These are phyloP conservation scores for Ginglymostoma cirratum DNA, from an alignment of 2,113 vertebrate species.

Conservation along the genomic window DNA sequence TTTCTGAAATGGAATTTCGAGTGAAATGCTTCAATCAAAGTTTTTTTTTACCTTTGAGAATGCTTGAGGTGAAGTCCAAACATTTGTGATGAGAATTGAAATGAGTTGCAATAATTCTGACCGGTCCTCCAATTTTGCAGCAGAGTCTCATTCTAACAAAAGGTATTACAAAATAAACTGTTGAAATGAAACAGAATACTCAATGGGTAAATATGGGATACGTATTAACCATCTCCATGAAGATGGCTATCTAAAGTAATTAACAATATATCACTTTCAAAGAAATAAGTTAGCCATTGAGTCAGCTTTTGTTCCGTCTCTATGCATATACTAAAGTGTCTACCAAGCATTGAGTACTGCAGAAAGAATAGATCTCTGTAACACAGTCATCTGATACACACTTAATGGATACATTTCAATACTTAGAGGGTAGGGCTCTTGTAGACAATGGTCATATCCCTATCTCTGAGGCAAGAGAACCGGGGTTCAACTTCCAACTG, in stretches of 20 bases:
- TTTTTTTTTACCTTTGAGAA: background rate
- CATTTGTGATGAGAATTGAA: background rate
- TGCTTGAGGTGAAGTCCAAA: background rate
- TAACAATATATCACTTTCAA: background rate
- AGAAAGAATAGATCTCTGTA: background rate
- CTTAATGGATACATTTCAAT: background rate
- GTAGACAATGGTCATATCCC: no score
- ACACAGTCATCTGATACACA: background rate
- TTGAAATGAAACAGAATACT: background rate
- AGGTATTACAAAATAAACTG: background rate
- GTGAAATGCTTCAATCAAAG: background rate
- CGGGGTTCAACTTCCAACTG: no score
- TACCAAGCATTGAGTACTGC: background rate
- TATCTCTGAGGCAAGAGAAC: no score
- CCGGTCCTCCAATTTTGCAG: background rate
- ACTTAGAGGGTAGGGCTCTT: background rate
- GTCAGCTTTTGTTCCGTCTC: background rate
- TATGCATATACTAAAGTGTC: background rate
- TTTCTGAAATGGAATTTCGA: background rate
- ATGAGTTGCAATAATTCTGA: background rate
- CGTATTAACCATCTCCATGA: background rate
- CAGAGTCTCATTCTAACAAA: background rate
- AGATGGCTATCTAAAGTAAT: background rate
- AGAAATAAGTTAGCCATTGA: background rate
- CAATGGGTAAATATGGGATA: background rate